These are phyloP conservation scores for Troglohyphantes excavatus DNA, from an alignment of 2,888 invertebrate genomes.

Conservation along the genomic window DNA sequence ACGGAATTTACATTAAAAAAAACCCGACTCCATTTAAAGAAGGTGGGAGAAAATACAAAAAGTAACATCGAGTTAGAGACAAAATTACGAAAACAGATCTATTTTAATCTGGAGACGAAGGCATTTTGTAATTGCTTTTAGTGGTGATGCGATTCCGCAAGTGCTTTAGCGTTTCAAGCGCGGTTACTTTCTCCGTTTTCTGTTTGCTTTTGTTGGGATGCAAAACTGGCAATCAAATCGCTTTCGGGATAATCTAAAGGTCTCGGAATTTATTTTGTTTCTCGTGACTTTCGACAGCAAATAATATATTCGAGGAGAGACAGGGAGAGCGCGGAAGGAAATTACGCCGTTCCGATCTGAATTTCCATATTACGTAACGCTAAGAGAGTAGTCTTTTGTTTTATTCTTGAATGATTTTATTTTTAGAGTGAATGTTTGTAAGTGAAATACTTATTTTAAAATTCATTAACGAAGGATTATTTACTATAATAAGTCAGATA, in stretches of 20 bases:
- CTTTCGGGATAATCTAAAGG: conserved; percentile 52
- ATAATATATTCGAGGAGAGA: conserved; percentile 49
- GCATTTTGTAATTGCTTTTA: conserved; percentile 77
- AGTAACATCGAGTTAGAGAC: conserved; percentile 24
- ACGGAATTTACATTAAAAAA: conserved; percentile 56
- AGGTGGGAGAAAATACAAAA: conserved; percentile 36
- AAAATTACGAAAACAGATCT: conserved; percentile 73
- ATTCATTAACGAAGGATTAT: no score
- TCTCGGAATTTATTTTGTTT: conserved; percentile 60
- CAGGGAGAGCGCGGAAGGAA: no score
- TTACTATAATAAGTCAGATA: no score
- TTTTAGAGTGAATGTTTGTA: no score
- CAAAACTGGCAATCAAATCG: conserved; percentile 57
- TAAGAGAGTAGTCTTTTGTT: no score
- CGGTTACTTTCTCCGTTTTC: conserved; percentile 47
- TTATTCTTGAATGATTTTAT: no score
- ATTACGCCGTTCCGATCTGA: not conserved
- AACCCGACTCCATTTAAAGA: conserved; percentile 45
- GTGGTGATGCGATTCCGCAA: conserved; percentile 65
- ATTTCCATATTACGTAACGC: not conserved
- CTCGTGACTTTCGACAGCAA: conserved; percentile 61
- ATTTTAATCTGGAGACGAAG: conserved; percentile 69
- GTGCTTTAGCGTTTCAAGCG: conserved; percentile 35
- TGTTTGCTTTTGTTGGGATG: conserved; percentile 45
- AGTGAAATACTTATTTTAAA: no score